Evolutionary conservation across 2,113 vertebrate species (phyloP).

Genomic region (Cheilinus undulatus): DNA sequence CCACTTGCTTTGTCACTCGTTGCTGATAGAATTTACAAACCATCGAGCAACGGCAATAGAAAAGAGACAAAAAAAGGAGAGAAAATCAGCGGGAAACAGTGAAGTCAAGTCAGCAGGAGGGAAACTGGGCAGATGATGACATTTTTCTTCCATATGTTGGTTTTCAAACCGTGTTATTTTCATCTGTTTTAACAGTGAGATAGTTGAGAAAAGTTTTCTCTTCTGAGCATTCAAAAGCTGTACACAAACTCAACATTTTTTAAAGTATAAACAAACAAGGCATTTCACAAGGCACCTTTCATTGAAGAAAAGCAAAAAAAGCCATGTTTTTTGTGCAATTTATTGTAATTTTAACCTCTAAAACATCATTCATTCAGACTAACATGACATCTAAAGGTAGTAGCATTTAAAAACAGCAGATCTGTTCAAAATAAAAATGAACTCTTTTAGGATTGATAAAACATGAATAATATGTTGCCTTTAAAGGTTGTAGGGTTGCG

Average conservation of each 20-base stretch:
- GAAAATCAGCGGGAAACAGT: neutral
- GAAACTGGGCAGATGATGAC: neutral
- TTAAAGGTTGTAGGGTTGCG: constrained; percentile 24
- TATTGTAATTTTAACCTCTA: constrained; percentile 47
- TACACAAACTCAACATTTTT: no score
- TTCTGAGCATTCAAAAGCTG: no score
- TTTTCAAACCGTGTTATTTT: neutral
- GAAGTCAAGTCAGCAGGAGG: neutral
- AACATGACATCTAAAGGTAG: constrained; percentile 52
- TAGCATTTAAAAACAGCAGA: constrained; percentile 55
- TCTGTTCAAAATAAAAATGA: constrained; percentile 47
- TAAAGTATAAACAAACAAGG: no score
- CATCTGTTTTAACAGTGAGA: neutral
- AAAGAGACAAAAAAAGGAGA: neutral
- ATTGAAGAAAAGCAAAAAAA: constrained; percentile 11
- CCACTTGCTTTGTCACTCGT: constrained; percentile 23
- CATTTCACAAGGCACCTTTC: no score
- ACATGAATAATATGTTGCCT: constrained; percentile 59
- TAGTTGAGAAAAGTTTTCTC: no score
- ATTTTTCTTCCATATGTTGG: neutral
- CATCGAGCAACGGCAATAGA: constrained; percentile 10
- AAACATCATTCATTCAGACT: constrained; percentile 51
- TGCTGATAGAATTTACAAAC: neutral
- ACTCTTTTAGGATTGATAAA: constrained; percentile 39
- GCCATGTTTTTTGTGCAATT: constrained; percentile 18